A percentile compares a stretch with the other conserved stretches of the same genome.
phyloP scores from a whole-genome alignment of 2,113 vertebrate genomes.

The Charadrius vociferus region DNA sequence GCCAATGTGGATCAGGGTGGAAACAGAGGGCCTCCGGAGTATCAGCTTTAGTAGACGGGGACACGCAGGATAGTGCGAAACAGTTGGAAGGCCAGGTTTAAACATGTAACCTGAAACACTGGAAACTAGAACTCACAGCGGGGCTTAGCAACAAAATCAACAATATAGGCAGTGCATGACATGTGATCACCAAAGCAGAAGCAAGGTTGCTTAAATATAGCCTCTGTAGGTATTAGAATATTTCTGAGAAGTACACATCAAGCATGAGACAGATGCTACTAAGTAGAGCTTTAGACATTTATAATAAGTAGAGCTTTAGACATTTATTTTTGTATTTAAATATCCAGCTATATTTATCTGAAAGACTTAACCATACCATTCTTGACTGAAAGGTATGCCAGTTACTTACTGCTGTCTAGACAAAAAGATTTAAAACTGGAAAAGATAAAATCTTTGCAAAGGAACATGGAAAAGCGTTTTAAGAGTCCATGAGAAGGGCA shows the following conservation, averaged over 20 bases:
- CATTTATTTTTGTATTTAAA: constrained; percentile 76
- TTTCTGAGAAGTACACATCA: constrained; percentile 76
- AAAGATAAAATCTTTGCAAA: constrained; percentile 46
- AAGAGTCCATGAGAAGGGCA: background rate
- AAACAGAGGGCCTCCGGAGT: constrained; percentile 43
- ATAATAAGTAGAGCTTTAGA: constrained; percentile 73
- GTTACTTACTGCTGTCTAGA: constrained; percentile 72
- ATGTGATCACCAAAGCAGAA: constrained; percentile 72
- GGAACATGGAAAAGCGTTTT: constrained; percentile 36
- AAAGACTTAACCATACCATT: constrained; percentile 68
- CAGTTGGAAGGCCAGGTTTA: constrained; percentile 72
- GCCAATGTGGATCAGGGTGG: constrained; percentile 7
- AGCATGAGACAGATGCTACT: constrained; percentile 74
- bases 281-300: constrained; percentile 72
- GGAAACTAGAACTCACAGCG: constrained; percentile 65
- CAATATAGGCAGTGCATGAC: constrained; percentile 70
- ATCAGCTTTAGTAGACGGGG: constrained; percentile 56
- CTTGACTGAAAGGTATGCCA: constrained; percentile 63
- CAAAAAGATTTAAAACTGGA: constrained; percentile 66
- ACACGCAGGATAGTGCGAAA: constrained; percentile 43
- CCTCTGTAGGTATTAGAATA: constrained; percentile 72
- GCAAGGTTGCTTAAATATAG: constrained; percentile 79
- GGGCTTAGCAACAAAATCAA: constrained; percentile 79
- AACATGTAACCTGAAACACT: constrained; percentile 75
- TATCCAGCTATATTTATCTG: constrained; percentile 73